A percentile compares a stretch with the other conserved stretches of the same genome.
Conservation (phyloP, 2,888 invertebrate species). For the Erebia aethiops region DNA sequence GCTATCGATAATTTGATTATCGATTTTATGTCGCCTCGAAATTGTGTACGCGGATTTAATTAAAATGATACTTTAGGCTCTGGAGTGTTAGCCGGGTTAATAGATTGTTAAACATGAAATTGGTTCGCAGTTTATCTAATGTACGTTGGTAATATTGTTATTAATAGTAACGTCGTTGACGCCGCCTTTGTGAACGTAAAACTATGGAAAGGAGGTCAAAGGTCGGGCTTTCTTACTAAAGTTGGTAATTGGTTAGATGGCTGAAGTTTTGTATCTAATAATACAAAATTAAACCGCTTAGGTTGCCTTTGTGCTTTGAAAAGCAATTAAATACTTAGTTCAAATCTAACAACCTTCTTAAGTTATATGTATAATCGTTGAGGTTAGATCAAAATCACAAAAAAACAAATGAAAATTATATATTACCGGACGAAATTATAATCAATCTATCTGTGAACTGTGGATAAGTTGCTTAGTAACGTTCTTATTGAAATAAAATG, state of each 20-base stretch:
- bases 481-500: too few relatives aligned
- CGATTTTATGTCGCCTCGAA: slow-evolving; percentile 42
- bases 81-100: slow-evolving; percentile 15
- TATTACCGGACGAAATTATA: too few relatives aligned
- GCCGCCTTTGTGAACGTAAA: not conserved
- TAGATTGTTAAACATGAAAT: slow-evolving; percentile 21
- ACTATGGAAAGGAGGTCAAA: not conserved
- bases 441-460: too few relatives aligned
- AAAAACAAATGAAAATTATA: too few relatives aligned
- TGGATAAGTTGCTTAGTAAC: too few relatives aligned
- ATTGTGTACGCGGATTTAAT: slow-evolving; percentile 23
- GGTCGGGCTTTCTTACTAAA: not conserved
- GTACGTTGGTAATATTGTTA: not conserved
- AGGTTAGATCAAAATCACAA: too few relatives aligned
- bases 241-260: not conserved
- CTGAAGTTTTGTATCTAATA: not conserved
- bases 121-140: slow-evolving; percentile 4
- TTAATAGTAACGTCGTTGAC: not conserved
- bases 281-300: too few relatives aligned
- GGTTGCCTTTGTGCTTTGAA: too few relatives aligned
- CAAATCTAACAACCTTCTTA: too few relatives aligned
- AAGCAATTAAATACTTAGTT: too few relatives aligned
- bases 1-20: slow-evolving; percentile 41
- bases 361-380: too few relatives aligned
- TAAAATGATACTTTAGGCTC: slow-evolving; percentile 7